Evolutionary conservation across 64 coral and sea anemone genomes (phyloP).

Genomic region (Montipora capricornis): DNA sequence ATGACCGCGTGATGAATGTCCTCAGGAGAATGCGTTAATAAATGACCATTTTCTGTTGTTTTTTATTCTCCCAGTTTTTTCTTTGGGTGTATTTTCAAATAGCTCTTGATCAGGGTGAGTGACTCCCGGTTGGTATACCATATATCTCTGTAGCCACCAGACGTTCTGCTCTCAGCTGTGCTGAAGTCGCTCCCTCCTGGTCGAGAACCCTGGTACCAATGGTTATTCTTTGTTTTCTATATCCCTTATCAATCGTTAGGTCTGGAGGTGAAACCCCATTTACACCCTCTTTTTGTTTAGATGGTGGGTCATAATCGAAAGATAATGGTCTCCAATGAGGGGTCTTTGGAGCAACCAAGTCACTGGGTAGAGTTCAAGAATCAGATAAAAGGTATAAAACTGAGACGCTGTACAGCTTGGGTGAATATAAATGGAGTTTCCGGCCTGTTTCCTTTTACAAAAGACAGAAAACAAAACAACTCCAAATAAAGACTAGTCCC

Average conservation of each 20-base stretch:
- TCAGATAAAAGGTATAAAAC: neutral
- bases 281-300: neutral
- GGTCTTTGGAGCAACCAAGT: neutral
- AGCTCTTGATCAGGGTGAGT: conserved; percentile 23
- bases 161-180: conserved; percentile 35
- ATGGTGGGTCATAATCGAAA: neutral
- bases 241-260: neutral
- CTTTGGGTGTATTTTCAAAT: neutral
- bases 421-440: neutral
- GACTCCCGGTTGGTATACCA: conserved; percentile 34
- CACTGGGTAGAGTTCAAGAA: neutral
- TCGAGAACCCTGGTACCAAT: conserved; percentile 24
- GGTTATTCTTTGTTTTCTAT: neutral
- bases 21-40: neutral
- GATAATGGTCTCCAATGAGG: neutral
- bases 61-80: neutral
- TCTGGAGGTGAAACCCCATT: neutral
- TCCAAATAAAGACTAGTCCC: too few relatives aligned
- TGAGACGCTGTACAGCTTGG: neutral
- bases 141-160: conserved; percentile 18
- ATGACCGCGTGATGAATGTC: neutral
- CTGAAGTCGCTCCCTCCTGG: conserved; percentile 53
- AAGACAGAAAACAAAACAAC: too few relatives aligned
- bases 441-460: neutral
- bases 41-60: neutral